A percentile compares a stretch with the other conserved stretches of the same genome.
These are phyloP conservation scores for Acromyrmex heyeri DNA, from an alignment of 1,140 invertebrate species.

Conservation along the genomic window DNA sequence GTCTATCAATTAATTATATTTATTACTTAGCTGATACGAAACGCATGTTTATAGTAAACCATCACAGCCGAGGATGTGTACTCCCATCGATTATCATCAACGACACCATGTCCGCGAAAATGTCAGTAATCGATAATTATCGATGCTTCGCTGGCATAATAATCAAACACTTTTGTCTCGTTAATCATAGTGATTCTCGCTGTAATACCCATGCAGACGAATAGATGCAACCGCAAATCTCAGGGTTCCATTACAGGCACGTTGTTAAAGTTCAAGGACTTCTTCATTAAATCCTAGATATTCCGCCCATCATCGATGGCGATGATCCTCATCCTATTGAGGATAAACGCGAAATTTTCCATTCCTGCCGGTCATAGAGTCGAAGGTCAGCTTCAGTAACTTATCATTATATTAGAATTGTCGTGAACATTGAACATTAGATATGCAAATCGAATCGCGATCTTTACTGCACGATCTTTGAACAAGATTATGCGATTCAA, in stretches of 20 bases:
- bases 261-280: constrained; percentile 62
- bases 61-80: background rate
- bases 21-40: constrained; percentile 16
- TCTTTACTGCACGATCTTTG: constrained; percentile 62
- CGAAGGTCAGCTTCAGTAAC: constrained; percentile 35
- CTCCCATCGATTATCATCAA: constrained; percentile 18
- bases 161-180: constrained; percentile 50
- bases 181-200: constrained; percentile 50
- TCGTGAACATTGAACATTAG: constrained; percentile 33
- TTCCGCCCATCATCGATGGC: background rate
- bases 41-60: constrained; percentile 24
- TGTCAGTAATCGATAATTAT: constrained; percentile 50
- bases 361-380: constrained; percentile 8
- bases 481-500: constrained; percentile 39
- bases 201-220: constrained; percentile 31
- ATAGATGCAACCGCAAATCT: constrained; percentile 47
- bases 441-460: constrained; percentile 64
- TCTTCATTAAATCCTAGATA: constrained; percentile 46
- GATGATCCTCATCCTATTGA: background rate
- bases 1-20: constrained; percentile 40
- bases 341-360: constrained; percentile 43
- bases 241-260: constrained; percentile 34
- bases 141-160: constrained; percentile 3
- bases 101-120: constrained; percentile 29
- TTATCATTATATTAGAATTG: constrained; percentile 59